phyloP scores from a whole-genome alignment of 2,888 invertebrate genomes.

The Caenorhabditis wallacei region DNA sequence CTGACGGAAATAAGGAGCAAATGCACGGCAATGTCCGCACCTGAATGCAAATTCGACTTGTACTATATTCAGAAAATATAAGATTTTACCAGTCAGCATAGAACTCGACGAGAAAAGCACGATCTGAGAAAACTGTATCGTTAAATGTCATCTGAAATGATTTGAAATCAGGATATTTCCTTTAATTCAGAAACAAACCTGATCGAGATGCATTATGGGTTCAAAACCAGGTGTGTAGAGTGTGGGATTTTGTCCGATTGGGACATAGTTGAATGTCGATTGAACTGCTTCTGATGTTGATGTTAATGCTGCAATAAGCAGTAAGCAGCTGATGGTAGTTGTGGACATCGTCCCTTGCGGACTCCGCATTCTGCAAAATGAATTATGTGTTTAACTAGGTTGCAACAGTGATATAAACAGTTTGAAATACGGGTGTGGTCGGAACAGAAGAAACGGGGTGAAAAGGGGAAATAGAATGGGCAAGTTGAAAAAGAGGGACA shows the following conservation, averaged over 20 bases:
- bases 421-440: slow-evolving; percentile 50
- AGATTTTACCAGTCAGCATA: slow-evolving; percentile 90
- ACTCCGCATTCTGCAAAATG: slow-evolving; percentile 61
- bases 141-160: slow-evolving; percentile 77
- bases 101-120: slow-evolving; percentile 90
- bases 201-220: slow-evolving; percentile 81
- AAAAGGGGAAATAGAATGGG: slow-evolving; percentile 16
- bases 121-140: slow-evolving; percentile 85
- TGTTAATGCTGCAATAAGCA: slow-evolving; percentile 31
- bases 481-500: slow-evolving; percentile 20
- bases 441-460: slow-evolving; percentile 37
- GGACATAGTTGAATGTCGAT: slow-evolving; percentile 69
- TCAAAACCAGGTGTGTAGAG: slow-evolving; percentile 82
- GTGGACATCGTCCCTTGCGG: slow-evolving; percentile 53
- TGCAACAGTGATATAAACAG: slow-evolving; percentile 17
- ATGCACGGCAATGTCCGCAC: slow-evolving; percentile 94
- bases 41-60: slow-evolving; percentile 57
- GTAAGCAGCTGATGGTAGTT: slow-evolving; percentile 28
- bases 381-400: slow-evolving; percentile 1
- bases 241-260: slow-evolving; percentile 78
- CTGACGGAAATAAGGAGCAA: slow-evolving; percentile 91
- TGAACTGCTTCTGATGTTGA: slow-evolving; percentile 41
- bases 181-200: slow-evolving; percentile 34
- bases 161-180: background rate
- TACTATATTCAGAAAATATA: background rate